Evolutionary conservation across 1,140 invertebrate species (phyloP).

Genomic region (Pseudomyrmex cubaensis): DNA sequence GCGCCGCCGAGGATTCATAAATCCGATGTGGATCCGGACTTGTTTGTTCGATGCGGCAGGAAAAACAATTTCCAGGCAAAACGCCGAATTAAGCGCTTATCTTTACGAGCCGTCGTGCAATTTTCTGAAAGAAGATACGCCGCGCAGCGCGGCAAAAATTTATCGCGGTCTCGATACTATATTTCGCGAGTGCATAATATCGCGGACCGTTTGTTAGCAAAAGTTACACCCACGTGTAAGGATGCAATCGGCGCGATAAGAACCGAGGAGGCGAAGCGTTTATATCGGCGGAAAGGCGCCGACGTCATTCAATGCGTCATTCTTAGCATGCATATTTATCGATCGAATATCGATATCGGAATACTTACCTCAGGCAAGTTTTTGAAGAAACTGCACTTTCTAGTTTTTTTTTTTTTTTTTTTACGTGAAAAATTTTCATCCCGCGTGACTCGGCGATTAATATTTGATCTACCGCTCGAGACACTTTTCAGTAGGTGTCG

Average conservation of each 20-base stretch:
- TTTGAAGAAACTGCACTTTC: background rate
- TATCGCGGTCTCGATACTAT: constrained; percentile 63
- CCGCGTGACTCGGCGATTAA: background rate
- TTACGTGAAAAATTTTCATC: background rate
- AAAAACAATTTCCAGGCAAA: constrained; percentile 72
- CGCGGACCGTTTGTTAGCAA: constrained; percentile 49
- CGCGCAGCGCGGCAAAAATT: constrained; percentile 59
- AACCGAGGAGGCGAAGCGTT: background rate
- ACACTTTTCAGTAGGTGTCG: background rate
- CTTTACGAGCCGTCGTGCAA: constrained; percentile 67
- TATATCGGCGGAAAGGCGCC: constrained; percentile 1
- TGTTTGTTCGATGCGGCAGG: constrained; percentile 33
- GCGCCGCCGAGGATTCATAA: constrained; percentile 60
- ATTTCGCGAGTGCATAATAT: constrained; percentile 53
- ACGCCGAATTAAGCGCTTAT: constrained; percentile 73
- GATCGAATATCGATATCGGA: constrained; percentile 22
- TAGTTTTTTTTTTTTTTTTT: background rate
- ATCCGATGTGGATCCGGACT: constrained; percentile 35
- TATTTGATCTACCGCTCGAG: background rate
- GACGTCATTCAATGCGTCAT: background rate
- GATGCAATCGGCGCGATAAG: constrained; percentile 46
- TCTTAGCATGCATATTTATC: background rate
- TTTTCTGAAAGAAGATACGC: constrained; percentile 70
- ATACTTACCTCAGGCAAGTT: too few species aligned
- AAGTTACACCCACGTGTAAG: constrained; percentile 46